Base-by-base conservation (phyloP, 2,797 vertebrate genomes). In the Helicolenus hilgendorfi region DNA sequence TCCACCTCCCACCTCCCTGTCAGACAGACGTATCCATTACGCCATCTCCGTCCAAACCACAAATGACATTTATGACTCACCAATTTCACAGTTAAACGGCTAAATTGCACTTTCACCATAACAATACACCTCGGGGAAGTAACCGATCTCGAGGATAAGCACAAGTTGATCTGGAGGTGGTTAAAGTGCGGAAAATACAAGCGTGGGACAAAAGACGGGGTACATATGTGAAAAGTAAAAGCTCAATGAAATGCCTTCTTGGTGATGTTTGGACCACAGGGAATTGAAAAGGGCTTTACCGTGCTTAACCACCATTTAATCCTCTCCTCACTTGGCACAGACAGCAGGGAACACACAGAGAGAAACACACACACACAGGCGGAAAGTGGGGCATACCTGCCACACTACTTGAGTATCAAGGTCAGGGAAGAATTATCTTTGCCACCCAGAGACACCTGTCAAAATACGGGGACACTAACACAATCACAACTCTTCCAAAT, bases 401-500 rank as follows among this genome's bases (percentile, higher is more conserved):
- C 63, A 91, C 85, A 89, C 81, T 72, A 36, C 36, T 64, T 86
- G 80, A 89, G 64, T 82, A 94, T 92, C 84, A 85, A 85, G 89
- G 80, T 84, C 92, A 94, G 83, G 31, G 75, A 45, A 85, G 90
- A 76, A 41, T 94, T 92, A 86, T 80, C 87, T 79, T 72, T 82
- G 91, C 73, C 91, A 88, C 91, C 77, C 83, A 83, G 29, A 77
- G 81, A 73, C 60, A 4, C 86, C 91, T 95, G 92, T 95, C 83
- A 95, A 96, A 96, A 96, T 84, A 97, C 63, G 10, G 60, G 33
- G 22, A 84, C 38, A 49, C 73, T 36, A 79, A 83, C 77, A 89
- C 59, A 58, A 86, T 65, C 64, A 62, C 89, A 85, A 85, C 85
- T 93, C 89, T 93, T 92, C 93, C 94, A 96, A 96, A 96, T 93